These are phyloP conservation scores for Drosophila mauritiana DNA, from an alignment of 1,140 invertebrate species.

Conservation along the genomic window DNA sequence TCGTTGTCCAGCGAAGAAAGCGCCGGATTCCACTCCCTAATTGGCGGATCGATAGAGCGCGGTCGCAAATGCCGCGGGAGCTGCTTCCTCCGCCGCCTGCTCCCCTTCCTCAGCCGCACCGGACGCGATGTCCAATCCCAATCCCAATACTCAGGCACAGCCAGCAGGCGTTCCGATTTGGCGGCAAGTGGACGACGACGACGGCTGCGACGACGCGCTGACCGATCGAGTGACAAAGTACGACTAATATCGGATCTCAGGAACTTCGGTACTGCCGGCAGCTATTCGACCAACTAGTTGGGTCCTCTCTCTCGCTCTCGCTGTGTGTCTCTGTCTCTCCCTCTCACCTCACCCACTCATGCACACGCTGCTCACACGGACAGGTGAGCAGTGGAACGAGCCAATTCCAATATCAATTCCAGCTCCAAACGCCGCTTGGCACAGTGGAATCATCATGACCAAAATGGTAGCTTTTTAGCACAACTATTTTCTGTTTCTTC, in stretches of 20 bases:
- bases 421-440: slow-evolving; percentile 13
- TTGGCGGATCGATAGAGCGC: background rate
- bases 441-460: slow-evolving; percentile 30
- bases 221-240: slow-evolving; percentile 65
- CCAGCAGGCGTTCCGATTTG: background rate
- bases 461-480: background rate
- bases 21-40: slow-evolving; percentile 8
- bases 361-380: slow-evolving; percentile 11
- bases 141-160: background rate
- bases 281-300: slow-evolving; percentile 78
- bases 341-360: slow-evolving; percentile 14
- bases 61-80: slow-evolving; percentile 1
- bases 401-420: slow-evolving; percentile 32
- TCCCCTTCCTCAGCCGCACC: slow-evolving; percentile 6
- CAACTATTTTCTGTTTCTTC: background rate
- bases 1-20: slow-evolving; percentile 13
- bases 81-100: background rate
- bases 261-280: slow-evolving; percentile 63
- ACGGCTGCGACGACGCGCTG: slow-evolving; percentile 10
- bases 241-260: slow-evolving; percentile 26
- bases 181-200: slow-evolving; percentile 53
- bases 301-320: slow-evolving; percentile 9
- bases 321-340: background rate
- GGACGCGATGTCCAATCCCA: background rate
- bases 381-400: slow-evolving; percentile 39